Conservation (phyloP, 2,888 invertebrate genomes). For the Platycheirus rosarum region DNA sequence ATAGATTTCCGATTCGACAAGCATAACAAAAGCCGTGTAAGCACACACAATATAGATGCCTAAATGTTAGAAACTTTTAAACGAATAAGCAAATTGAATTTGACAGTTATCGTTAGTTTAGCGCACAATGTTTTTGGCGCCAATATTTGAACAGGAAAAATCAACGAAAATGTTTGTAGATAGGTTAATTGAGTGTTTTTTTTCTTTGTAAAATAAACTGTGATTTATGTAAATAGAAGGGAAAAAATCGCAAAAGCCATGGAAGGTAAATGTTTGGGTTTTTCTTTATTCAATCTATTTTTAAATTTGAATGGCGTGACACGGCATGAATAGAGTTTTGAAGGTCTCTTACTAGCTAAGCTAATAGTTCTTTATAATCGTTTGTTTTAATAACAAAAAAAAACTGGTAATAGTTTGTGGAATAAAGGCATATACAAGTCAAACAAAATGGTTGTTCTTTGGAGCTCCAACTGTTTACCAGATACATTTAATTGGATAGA, state of each 20-base stretch:
- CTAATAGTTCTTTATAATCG: no score
- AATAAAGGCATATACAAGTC: no score
- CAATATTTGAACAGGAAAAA: slow-evolving; percentile 53
- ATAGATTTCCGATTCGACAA: slow-evolving; percentile 39
- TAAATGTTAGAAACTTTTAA: slow-evolving; percentile 32
- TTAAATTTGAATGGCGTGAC: not conserved
- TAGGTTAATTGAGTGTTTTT: slow-evolving; percentile 16
- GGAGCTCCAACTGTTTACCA: no score
- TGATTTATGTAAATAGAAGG: not conserved
- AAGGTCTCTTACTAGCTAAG: no score
- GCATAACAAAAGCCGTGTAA: slow-evolving; percentile 52
- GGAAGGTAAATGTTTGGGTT: not conserved
- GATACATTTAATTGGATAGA: no score
- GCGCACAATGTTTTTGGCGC: slow-evolving; percentile 55
- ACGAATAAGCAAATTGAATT: slow-evolving; percentile 54
- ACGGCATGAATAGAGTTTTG: no score
- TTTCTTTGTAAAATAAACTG: not conserved
- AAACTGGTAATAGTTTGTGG: no score
- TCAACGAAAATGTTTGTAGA: slow-evolving; percentile 8
- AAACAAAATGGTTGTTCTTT: no score
- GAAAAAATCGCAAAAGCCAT: no score
- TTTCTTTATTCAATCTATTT: not conserved
- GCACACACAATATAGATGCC: slow-evolving; percentile 45
- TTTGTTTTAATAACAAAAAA: no score
- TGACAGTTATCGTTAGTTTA: slow-evolving; percentile 60